These are phyloP conservation scores for Trinectes maculatus DNA, from an alignment of 2,113 vertebrate species.

Conservation along the genomic window DNA sequence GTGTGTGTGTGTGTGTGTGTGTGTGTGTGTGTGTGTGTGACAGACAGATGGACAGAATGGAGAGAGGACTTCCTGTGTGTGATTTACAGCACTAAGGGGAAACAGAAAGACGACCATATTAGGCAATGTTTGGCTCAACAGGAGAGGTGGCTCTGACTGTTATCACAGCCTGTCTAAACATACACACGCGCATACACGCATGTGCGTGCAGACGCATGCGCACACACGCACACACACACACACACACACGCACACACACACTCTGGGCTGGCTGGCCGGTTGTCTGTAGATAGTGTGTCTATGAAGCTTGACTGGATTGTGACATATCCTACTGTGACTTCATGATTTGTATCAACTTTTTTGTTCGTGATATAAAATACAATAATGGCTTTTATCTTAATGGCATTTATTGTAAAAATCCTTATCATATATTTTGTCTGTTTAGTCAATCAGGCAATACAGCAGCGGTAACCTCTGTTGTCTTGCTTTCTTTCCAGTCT, in stretches of 20 bases:
- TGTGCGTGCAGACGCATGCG: constrained; percentile 1
- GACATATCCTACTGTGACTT: too few relatives aligned
- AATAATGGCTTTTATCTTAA: too few relatives aligned
- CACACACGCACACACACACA: constrained; percentile 6
- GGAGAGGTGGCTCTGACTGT: constrained; percentile 63
- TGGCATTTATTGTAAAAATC: too few relatives aligned
- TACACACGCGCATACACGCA: constrained; percentile 22
- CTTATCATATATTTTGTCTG: too few relatives aligned
- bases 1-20: constrained; percentile 8
- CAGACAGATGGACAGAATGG: constrained; percentile 7
- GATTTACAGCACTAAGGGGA: constrained; percentile 56
- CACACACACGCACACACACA: neutral
- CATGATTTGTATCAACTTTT: too few relatives aligned
- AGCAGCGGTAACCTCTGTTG: too few relatives aligned
- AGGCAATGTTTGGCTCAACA: constrained; percentile 73
- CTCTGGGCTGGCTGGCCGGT: neutral
- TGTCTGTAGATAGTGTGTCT: neutral
- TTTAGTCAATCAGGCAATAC: too few relatives aligned
- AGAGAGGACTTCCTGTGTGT: constrained; percentile 61
- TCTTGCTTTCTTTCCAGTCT: too few relatives aligned
- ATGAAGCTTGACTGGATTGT: neutral
- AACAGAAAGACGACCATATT: constrained; percentile 67
- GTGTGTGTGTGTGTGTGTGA: neutral
- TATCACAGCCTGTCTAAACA: constrained; percentile 71
- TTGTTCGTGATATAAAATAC: too few relatives aligned